A percentile compares a stretch with the other conserved stretches of the same genome.
These are phyloP conservation scores for Lasioglossum morio DNA, from an alignment of 2,888 invertebrate genomes.

Conservation along the genomic window DNA sequence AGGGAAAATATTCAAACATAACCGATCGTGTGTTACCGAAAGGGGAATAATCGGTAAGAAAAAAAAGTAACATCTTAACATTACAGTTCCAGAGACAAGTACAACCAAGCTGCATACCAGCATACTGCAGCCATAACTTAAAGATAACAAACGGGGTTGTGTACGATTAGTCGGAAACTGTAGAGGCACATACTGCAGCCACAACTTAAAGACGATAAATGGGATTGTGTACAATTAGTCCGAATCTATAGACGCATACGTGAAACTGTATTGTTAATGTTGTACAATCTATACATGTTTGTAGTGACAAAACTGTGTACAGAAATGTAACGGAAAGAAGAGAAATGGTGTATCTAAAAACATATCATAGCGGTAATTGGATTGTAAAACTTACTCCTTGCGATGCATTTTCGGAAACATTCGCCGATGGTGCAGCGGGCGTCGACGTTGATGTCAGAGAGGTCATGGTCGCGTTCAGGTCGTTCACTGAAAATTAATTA, in stretches of 20 bases:
- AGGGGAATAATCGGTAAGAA: slow-evolving; percentile 7
- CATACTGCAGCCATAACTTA: slow-evolving; percentile 74
- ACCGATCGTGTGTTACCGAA: slow-evolving; percentile 29
- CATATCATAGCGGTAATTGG: background rate
- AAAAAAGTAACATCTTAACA: slow-evolving; percentile 59
- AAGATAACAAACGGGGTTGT: slow-evolving; percentile 36
- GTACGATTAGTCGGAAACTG: slow-evolving; percentile 51
- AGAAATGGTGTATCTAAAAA: background rate
- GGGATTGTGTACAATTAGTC: slow-evolving; percentile 46
- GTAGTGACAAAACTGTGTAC: slow-evolving; percentile 41
- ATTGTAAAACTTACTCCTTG: slow-evolving; percentile 80
- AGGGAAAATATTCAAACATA: slow-evolving; percentile 47
- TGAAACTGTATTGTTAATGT: slow-evolving; percentile 73
- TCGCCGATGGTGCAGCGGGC: slow-evolving; percentile 76
- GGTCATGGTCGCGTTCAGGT: slow-evolving; percentile 86
- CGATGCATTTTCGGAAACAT: slow-evolving; percentile 74
- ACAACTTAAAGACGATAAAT: slow-evolving; percentile 58
- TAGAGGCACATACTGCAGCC: slow-evolving; percentile 71
- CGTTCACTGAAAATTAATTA: slow-evolving; percentile 81
- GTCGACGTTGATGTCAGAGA: slow-evolving; percentile 85
- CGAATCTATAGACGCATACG: slow-evolving; percentile 52
- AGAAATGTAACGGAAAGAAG: slow-evolving; percentile 17
- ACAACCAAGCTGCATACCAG: slow-evolving; percentile 72
- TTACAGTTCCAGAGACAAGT: slow-evolving; percentile 70
- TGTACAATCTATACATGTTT: slow-evolving; percentile 55